Base-by-base conservation (phyloP, 1,140 invertebrate species). In the Cydia strobilella region DNA sequence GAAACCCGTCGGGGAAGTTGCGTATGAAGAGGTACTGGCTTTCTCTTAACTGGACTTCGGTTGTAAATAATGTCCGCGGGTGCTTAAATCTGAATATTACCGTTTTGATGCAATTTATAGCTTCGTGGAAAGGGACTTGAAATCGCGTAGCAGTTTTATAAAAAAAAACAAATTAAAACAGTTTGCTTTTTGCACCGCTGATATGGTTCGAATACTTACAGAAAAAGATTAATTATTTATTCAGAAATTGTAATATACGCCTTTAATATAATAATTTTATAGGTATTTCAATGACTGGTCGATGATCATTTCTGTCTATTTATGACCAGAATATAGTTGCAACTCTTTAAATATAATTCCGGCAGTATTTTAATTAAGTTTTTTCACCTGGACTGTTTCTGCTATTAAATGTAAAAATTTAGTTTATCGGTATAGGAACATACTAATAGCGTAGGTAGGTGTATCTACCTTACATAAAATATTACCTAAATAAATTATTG, bases 41-140 rank as follows among this genome's bases (percentile, higher is more conserved):
- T 69, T 69, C 65, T 69, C 65, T 39, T 69, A 69, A 69, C 65
- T 69, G 65, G 65, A 69, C 65, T 69, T 69, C 2, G 27, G n/a
- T 35, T 69, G 65, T 69, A 69, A 69, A 69, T 69, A 69, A 69
- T 39, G 65, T 18, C 35, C 35, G 65, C 27, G 31, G 65, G 31
- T 39, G 65, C 20, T 59, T 2, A 59, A 35, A 69, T 42, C 35
- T 69, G 65, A 35, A 69, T 69, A 18, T 69, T 69, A 69, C 65
- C 65, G 65, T 27, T 69, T 23, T 69, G 15, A 69, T 35, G 65
- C 31, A 69, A 69, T 69, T 69, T 69, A 69, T 69, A 18, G 65
- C 31, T 69, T 69, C 10, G 65, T 20, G 65, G 31, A 69, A 69
- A 69, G 9, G 27, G 23, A 39, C 65, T 69, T 35, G 27, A 69